Evolutionary conservation across 2,888 invertebrate species (phyloP).

Genomic region (Molanna angustata): DNA sequence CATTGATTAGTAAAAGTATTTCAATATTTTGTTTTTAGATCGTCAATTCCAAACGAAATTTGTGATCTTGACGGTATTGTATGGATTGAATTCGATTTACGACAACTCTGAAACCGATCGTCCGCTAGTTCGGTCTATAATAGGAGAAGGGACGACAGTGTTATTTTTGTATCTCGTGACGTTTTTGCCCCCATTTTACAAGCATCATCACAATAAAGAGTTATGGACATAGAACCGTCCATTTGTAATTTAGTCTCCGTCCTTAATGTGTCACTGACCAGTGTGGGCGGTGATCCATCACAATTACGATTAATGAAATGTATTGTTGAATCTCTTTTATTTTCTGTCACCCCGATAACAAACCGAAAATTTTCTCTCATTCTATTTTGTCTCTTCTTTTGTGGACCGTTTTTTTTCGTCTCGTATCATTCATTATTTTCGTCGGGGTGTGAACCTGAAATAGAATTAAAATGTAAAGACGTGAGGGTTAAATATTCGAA

Average conservation of each 20-base stretch:
- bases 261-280: constrained; percentile 25
- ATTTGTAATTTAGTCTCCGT: too few species aligned
- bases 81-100: too few species aligned
- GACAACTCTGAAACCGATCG: too few species aligned
- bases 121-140: neutral
- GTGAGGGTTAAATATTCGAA: constrained; percentile 29
- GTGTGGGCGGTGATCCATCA: constrained; percentile 30
- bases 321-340: constrained; percentile 24
- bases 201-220: neutral
- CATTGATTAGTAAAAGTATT: too few species aligned
- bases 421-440: neutral
- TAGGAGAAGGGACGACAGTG: neutral
- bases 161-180: neutral
- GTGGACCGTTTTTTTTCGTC: neutral
- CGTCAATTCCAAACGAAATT: too few species aligned
- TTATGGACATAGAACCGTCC: neutral
- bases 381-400: neutral
- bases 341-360: constrained; percentile 26
- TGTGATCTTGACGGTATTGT: too few species aligned
- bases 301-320: constrained; percentile 33
- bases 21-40: too few species aligned
- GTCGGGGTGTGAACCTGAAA: too few species aligned
- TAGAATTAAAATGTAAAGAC: constrained; percentile 15
- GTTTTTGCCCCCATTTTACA: neutral
- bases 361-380: constrained; percentile 5